phyloP scores from a whole-genome alignment of 2,797 vertebrate species.

The Babyrousa celebensis region DNA sequence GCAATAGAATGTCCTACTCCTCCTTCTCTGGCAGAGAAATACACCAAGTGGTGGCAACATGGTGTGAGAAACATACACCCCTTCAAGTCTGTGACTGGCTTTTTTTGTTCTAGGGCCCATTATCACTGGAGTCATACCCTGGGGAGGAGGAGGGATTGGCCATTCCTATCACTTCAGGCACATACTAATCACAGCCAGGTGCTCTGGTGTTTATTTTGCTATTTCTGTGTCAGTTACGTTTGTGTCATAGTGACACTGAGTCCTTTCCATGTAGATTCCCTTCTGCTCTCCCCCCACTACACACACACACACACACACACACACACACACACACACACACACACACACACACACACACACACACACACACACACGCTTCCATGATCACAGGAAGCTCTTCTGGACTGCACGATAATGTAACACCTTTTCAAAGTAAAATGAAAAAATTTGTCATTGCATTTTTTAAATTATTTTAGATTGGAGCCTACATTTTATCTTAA shows the following conservation, averaged over 20 bases:
- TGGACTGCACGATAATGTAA: not conserved
- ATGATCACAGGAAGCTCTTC: not conserved
- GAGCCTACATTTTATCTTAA: conserved; percentile 3
- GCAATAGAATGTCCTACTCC: not conserved
- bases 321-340: not conserved
- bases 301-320: accelerated
- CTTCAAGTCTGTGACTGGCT: not conserved
- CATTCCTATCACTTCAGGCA: not conserved
- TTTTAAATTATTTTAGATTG: conserved; percentile 29
- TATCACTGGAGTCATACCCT: not conserved
- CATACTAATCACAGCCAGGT: not conserved
- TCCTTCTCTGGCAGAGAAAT: not conserved
- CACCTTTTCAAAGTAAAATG: not conserved
- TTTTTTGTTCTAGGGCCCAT: not conserved
- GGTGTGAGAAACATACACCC: not conserved
- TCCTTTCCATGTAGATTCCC: not conserved
- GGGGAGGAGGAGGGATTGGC: not conserved
- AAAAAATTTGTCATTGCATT: not conserved
- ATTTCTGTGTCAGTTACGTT: not conserved
- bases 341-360: not conserved
- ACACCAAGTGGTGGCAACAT: not conserved
- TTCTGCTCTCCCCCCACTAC: not conserved
- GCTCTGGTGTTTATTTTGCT: not conserved
- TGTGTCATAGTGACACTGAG: not conserved
- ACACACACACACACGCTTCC: not conserved